Evolutionary conservation across 2,888 invertebrate genomes (phyloP).

Genomic region (Zaprionus obscuricornis): DNA sequence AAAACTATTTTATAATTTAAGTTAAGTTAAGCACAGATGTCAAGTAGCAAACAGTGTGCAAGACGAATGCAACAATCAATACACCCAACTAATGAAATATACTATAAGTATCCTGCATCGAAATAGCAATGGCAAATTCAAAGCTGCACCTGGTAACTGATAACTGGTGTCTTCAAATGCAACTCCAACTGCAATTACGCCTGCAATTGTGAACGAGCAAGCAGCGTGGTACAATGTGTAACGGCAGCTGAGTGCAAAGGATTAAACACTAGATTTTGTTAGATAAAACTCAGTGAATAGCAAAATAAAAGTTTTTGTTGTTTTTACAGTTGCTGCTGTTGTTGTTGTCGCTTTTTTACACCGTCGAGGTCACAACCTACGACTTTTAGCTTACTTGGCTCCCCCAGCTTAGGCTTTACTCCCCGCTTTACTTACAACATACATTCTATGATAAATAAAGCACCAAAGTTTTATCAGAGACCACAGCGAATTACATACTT

Average conservation of each 20-base stretch:
- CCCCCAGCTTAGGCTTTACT: neutral
- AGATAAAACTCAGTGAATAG: conserved; percentile 73
- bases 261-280: conserved; percentile 78
- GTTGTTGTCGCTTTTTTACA: conserved; percentile 6
- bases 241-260: conserved; percentile 67
- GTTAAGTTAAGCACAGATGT: neutral
- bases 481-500: conserved; percentile 19
- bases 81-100: too few relatives aligned
- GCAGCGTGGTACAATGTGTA: conserved; percentile 35
- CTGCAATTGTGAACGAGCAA: conserved; percentile 17
- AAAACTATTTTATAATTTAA: neutral
- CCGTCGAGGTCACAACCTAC: neutral
- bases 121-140: conserved; percentile 42
- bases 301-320: conserved; percentile 43
- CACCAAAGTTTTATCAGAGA: conserved; percentile 67
- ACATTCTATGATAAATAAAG: conserved; percentile 76
- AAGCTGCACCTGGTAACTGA: conserved; percentile 35
- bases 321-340: conserved; percentile 5
- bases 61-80: neutral
- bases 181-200: conserved; percentile 5
- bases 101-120: conserved; percentile 4
- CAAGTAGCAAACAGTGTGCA: too few relatives aligned
- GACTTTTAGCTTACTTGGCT: neutral
- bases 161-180: conserved; percentile 10
- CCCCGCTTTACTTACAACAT: conserved; percentile 46